Evolutionary conservation across 2,113 vertebrate species (phyloP), one percentile per base, ranked within the genome.

Genomic region (Trogon melanurus): DNA sequence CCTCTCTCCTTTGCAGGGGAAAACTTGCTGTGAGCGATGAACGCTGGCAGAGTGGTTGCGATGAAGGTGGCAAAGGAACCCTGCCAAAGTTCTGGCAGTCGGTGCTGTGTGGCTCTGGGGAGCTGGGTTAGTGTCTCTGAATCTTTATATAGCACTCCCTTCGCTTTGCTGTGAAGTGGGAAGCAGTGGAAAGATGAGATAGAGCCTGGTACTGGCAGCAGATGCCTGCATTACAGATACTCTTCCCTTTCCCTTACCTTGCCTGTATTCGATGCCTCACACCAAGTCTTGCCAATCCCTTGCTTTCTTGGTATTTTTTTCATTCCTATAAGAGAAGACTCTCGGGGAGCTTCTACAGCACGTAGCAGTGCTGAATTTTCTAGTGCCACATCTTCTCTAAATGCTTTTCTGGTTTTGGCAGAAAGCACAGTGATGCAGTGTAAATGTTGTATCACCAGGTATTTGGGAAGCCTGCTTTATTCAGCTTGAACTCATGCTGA

Each of bases 391-490:
- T 83, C 51, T 89, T n/a, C 38, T 92, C 19, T 82, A 79, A 91
- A 56, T 66, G 41, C 27, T 76, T 79, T 85, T 72, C 45, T 85
- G 54, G 13, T 70, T 85, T 70, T 62, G 60, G 79, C 85, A 89
- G 79, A 87, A 90, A 94, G 64, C n/a, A 17, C 17, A 41, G 58
- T 53, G 79, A 45, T 66, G 64, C 20, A 44, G 47, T n/a, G 44
- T 72, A 80, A 91, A 88, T 85, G 79, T 96, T 96, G 96, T 85
- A 93, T 91, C 51, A 51, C 62, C 3, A 8, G 78, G 72, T 69
- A 11, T 88, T 90, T 91, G 61, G 50, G 45, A 95, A 54, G 41
- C 15, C 54, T 93, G 74, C 36, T 89, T 89, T 93, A 88, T 91
- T 95, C 74, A 79, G 62, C 58, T n/a, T 93, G 85, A 90, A 83